Evolutionary conservation across 2,888 invertebrate species (phyloP).

Genomic region (Drosophila anceps): DNA sequence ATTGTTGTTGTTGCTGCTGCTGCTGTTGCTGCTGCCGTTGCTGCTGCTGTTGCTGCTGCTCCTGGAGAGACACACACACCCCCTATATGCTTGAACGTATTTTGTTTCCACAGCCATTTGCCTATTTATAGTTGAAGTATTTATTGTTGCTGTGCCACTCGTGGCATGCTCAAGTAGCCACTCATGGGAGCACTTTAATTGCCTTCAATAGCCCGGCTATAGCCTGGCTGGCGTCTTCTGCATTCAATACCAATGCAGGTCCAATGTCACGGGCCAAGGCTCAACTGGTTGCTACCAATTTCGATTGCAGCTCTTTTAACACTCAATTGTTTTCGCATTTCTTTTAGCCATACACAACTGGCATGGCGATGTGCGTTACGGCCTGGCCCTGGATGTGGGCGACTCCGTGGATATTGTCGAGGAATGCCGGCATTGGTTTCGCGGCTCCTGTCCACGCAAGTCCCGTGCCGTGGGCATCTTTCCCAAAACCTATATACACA

Average conservation of each 20-base stretch:
- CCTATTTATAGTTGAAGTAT: slow-evolving; percentile 82
- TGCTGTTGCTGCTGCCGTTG: too few relatives aligned
- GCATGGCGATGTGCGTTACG: slow-evolving; percentile 92
- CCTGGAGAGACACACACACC: slow-evolving; percentile 32
- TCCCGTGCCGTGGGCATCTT: slow-evolving; percentile 89
- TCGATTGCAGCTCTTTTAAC: slow-evolving; percentile 6
- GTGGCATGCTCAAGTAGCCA: slow-evolving; percentile 77
- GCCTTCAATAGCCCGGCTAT: slow-evolving; percentile 44
- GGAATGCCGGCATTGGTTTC: slow-evolving; percentile 93
- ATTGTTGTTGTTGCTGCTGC: slow-evolving; percentile 13
- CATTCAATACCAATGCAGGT: slow-evolving; percentile 5
- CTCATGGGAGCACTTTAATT: slow-evolving; percentile 75
- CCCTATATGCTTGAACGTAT: slow-evolving; percentile 40
- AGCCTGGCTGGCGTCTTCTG: slow-evolving; percentile 15
- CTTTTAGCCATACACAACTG: slow-evolving; percentile 94
- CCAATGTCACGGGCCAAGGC: slow-evolving; percentile 71
- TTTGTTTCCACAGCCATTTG: slow-evolving; percentile 76
- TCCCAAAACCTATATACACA: slow-evolving; percentile 93
- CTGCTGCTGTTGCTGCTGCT: slow-evolving; percentile 15
- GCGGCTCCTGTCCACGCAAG: slow-evolving; percentile 93
- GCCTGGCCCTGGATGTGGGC: slow-evolving; percentile 94
- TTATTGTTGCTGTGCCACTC: slow-evolving; percentile 79
- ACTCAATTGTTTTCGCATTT: background rate
- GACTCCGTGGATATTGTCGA: slow-evolving; percentile 96
- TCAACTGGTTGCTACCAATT: slow-evolving; percentile 64